Evolutionary conservation across 2,888 invertebrate genomes (phyloP).

Genomic region (Criorhina ranunculi): DNA sequence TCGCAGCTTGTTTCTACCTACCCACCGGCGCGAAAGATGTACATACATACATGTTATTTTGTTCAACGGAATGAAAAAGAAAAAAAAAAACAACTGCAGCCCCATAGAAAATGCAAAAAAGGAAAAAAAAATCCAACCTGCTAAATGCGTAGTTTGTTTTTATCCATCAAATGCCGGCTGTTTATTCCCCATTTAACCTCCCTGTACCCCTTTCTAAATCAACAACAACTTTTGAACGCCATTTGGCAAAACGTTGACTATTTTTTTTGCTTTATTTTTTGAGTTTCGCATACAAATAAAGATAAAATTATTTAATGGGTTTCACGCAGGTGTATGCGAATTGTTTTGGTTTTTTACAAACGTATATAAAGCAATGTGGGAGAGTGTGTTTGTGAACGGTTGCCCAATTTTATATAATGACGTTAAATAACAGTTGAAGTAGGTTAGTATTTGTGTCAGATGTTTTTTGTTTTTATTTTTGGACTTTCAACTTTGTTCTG

Average conservation of each 20-base stretch:
- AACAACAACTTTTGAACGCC: constrained; percentile 23
- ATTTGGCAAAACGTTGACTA: constrained; percentile 34
- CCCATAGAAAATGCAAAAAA: constrained; percentile 15
- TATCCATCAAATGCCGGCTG: constrained; percentile 70
- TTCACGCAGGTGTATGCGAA: constrained; percentile 29
- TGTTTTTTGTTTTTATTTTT: constrained; percentile 65
- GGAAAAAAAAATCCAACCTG: constrained; percentile 14
- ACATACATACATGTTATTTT: too few relatives aligned
- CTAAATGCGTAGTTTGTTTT: constrained; percentile 74
- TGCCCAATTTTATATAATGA: constrained; percentile 41
- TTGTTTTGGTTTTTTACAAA: constrained; percentile 66
- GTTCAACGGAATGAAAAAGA: neutral
- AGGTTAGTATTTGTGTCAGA: constrained; percentile 73
- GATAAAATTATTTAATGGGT: constrained; percentile 9
- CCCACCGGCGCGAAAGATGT: neutral
- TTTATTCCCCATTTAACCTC: constrained; percentile 42
- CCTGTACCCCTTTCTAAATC: neutral
- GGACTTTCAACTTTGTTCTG: neutral
- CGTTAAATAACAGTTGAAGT: constrained; percentile 71
- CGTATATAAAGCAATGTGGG: neutral
- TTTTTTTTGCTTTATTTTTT: constrained; percentile 13
- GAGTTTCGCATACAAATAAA: constrained; percentile 2
- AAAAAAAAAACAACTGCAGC: constrained; percentile 22
- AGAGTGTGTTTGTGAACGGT: constrained; percentile 4
- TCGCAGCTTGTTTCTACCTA: neutral